Percentiles rank a stretch among this genome's conserved stretches.
Conservation (phyloP, 2,797 vertebrate genomes). For the Malacoctenus gilli region DNA sequence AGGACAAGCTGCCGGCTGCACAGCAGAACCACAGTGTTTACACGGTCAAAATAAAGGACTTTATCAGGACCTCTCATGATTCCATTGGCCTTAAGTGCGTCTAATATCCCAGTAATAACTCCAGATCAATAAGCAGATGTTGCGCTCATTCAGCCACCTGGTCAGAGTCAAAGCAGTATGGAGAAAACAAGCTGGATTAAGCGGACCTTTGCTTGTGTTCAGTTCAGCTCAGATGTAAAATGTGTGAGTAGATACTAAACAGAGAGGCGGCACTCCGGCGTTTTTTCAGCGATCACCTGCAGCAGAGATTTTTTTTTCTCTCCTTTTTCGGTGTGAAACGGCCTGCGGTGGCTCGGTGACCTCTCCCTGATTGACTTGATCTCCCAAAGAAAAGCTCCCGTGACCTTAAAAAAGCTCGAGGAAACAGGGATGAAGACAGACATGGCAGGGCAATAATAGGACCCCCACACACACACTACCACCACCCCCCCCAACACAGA, state of each 20-base stretch:
- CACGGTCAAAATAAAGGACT: constrained; percentile 50
- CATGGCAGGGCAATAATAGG: constrained; percentile 40
- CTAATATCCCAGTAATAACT: constrained; percentile 48
- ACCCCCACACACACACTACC: no score
- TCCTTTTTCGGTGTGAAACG: constrained; percentile 13
- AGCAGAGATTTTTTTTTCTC: constrained; percentile 10
- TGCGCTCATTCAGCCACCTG: constrained; percentile 2
- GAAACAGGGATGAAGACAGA: constrained; percentile 60
- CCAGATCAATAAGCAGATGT: constrained; percentile 40
- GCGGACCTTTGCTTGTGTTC: constrained; percentile 24
- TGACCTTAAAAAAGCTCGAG: constrained; percentile 53
- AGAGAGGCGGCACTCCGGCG: not conserved
- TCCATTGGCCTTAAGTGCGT: constrained; percentile 37
- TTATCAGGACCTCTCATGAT: constrained; percentile 31
- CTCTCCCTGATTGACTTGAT: constrained; percentile 57
- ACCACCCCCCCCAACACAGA: no score
- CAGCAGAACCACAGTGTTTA: constrained; percentile 36
- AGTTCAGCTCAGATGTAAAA: constrained; percentile 20
- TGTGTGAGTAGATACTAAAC: constrained; percentile 17
- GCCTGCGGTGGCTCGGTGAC: constrained; percentile 40
- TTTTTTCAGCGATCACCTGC: constrained; percentile 19
- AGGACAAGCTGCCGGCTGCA: constrained; percentile 15
- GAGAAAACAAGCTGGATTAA: constrained; percentile 25
- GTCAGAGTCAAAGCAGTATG: constrained; percentile 18
- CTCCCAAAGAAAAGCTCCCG: constrained; percentile 48